Percentiles rank a stretch among this genome's conserved stretches.
Conservation (phyloP, 2,797 vertebrate species). For the Danio jaintianensis region DNA sequence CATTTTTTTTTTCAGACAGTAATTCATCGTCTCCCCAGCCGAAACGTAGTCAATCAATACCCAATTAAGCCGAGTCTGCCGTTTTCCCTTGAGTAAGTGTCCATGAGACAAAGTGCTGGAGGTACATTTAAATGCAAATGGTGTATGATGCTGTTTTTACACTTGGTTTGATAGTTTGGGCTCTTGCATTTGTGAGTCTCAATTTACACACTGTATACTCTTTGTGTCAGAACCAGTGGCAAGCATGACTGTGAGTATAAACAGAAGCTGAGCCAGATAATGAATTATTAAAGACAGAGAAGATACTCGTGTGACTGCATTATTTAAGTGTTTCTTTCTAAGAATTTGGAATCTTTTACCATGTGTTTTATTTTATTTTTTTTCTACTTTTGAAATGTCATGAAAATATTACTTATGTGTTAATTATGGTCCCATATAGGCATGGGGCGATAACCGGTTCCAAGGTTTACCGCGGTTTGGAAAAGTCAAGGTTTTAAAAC, state of each 20-base stretch:
- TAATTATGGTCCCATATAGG: no score
- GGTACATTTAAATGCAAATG: slow-evolving; percentile 76
- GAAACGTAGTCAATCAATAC: slow-evolving; percentile 77
- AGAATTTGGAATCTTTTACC: background rate
- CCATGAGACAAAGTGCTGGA: slow-evolving; percentile 35
- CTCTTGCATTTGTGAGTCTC: background rate
- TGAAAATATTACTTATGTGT: no score
- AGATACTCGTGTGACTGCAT: background rate
- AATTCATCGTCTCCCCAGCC: slow-evolving; percentile 72
- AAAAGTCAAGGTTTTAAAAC: no score
- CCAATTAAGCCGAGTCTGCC: slow-evolving; percentile 72
- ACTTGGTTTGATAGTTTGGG: slow-evolving; percentile 8
- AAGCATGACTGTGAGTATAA: background rate
- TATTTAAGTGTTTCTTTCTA: background rate
- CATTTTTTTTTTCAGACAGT: slow-evolving; percentile 65
- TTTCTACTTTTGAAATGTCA: background rate
- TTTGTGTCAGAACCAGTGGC: background rate
- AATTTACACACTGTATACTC: background rate
- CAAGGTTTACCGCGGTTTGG: no score
- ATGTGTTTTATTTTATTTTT: background rate
- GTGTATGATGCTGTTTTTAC: slow-evolving; percentile 30
- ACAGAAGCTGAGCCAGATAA: background rate
- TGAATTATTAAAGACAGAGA: background rate
- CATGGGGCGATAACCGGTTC: no score
- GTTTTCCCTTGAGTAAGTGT: slow-evolving; percentile 31